Percentiles rank a stretch among this genome's conserved stretches.
Evolutionary conservation across 2,797 vertebrate genomes (phyloP).

Genomic region (Coccyzus lansbergi): DNA sequence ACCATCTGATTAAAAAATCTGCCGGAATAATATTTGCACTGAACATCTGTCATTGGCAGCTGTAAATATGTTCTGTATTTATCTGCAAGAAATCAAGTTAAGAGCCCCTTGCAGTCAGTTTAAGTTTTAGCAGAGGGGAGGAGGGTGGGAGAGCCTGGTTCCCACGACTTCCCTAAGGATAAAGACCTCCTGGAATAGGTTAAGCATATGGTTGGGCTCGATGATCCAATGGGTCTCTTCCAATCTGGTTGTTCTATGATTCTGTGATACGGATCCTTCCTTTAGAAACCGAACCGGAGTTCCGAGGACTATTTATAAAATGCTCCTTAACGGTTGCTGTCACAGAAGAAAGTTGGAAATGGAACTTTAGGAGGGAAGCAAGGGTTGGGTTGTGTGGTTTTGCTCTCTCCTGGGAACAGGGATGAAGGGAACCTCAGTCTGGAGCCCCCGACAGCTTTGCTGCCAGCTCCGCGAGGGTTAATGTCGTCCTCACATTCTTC

Average conservation of each 20-base stretch:
- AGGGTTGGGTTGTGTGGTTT: not conserved
- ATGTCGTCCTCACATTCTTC: rapidly evolving
- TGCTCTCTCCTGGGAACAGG: rapidly evolving
- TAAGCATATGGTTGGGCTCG: too few species aligned
- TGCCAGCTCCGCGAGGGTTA: rapidly evolving
- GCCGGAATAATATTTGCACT: constrained; percentile 66
- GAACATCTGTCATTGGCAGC: constrained; percentile 69
- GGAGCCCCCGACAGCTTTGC: not conserved
- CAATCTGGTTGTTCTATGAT: too few species aligned
- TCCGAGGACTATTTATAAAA: rapidly evolving
- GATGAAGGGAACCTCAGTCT: rapidly evolving
- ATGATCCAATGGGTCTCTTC: too few species aligned
- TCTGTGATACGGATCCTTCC: rapidly evolving
- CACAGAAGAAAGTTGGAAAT: rapidly evolving
- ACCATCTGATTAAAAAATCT: constrained; percentile 70
- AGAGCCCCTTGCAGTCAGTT: constrained; percentile 22
- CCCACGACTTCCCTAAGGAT: rapidly evolving
- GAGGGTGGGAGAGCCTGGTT: not conserved
- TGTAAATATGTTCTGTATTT: constrained; percentile 64
- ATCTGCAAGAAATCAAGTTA: constrained; percentile 24
- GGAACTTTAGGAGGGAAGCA: rapidly evolving
- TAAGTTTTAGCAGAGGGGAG: not conserved
- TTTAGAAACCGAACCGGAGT: rapidly evolving
- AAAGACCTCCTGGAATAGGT: not conserved
- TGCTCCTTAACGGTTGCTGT: rapidly evolving